A percentile compares a stretch with the other conserved stretches of the same genome.
Evolutionary conservation across 2,113 vertebrate species (phyloP).

Genomic region (Solenodon paradoxus): DNA sequence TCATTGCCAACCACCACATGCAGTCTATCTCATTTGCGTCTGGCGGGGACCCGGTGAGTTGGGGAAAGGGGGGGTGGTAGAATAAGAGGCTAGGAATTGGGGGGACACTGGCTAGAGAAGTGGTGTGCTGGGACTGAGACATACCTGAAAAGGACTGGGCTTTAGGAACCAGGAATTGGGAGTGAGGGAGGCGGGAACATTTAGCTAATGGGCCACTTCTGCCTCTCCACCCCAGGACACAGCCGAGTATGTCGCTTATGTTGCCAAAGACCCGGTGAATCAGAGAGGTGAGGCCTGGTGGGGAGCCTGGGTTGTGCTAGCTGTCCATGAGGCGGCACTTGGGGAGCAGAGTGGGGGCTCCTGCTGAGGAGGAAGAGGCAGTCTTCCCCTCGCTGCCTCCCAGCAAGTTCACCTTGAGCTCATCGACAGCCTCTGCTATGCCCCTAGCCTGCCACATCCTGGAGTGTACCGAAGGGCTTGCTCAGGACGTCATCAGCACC

Average conservation of each 20-base stretch:
- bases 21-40: slow-evolving; percentile 97
- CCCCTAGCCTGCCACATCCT: slow-evolving; percentile 94
- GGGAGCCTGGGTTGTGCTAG: background rate
- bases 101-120: background rate
- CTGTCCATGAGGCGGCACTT: background rate
- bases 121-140: background rate
- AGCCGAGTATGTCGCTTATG: slow-evolving; percentile 88
- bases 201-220: background rate
- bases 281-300: slow-evolving; percentile 91
- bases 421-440: background rate
- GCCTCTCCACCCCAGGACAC: slow-evolving; percentile 80
- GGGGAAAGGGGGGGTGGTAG: background rate
- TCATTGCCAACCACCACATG: slow-evolving; percentile 98
- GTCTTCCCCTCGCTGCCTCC: background rate
- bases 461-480: slow-evolving; percentile 95
- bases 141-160: background rate
- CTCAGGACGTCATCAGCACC: slow-evolving; percentile 99
- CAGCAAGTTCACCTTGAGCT: background rate
- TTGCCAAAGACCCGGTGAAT: slow-evolving; percentile 99
- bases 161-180: background rate
- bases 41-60: slow-evolving; percentile 96
- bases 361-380: background rate
- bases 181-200: background rate
- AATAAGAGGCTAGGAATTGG: background rate
- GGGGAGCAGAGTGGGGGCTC: background rate